Evolutionary conservation across 2,888 invertebrate species (phyloP), one percentile per base, ranked within the genome.

Genomic region (Parelbella ahira): DNA sequence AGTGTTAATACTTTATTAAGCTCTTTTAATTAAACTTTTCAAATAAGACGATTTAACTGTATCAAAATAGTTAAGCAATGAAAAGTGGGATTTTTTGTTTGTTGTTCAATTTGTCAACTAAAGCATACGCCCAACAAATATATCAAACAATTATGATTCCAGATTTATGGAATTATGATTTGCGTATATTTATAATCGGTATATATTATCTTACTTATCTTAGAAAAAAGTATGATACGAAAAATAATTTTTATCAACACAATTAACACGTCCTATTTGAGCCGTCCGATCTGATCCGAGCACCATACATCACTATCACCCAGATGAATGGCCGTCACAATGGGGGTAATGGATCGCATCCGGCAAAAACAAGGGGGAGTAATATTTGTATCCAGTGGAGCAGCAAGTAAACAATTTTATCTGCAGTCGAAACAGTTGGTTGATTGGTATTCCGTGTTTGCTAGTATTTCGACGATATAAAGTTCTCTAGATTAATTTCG

Each of bases 331-430:
- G 43, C 18, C 34, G 36, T 30, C 39, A 15, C 15, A 20, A 45
- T 45, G 37, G 23, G 37, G 36, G 36, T 47, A 50, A 44, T 50
- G 37, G 49, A 48, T 50, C 47, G 7, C 42, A 36, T 47, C 43
- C 41, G 44, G 44, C 39, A 46, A 48, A 49, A 49, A 52, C 37
- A 49, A 38, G 44, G 34, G 23, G 41, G 33, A 28, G 24, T 42
- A 36, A 45, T 50, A 51, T 53, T 49, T 50, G 47, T 49, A 44
- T 44, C 43, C 45, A 47, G 38, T 44, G 24, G 34, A 44, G 45
- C 41, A 38, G 45, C 37, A 44, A 43, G 53, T 47, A 51, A 51
- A 51, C 50, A 53, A 44, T 41, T 50, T 47, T 50, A 49, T 50
- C 45, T 46, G 30, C 25, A 39, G 41, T 36, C 4, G 39, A 27